Percentiles rank a stretch among this genome's conserved stretches.
These are phyloP conservation scores for Pipistrellus pipistrellus DNA, from an alignment of 2,797 vertebrate species.

Conservation along the genomic window DNA sequence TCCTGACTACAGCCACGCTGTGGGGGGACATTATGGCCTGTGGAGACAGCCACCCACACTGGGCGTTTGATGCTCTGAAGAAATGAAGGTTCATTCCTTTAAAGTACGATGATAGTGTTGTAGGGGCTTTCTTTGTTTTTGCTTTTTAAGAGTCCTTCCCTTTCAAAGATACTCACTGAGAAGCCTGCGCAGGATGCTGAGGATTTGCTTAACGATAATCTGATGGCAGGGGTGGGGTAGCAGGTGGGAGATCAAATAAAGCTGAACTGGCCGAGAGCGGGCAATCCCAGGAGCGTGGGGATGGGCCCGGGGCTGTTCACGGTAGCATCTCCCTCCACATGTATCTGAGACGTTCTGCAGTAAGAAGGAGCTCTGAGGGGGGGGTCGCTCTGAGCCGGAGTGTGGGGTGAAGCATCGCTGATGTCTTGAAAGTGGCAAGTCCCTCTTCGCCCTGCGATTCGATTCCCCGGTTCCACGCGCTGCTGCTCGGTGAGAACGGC, in stretches of 20 bases:
- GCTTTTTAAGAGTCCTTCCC: background rate
- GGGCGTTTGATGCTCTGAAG: background rate
- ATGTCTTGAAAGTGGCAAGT: background rate
- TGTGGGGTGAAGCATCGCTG: conserved; percentile 54
- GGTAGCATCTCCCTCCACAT: background rate
- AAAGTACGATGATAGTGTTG: background rate
- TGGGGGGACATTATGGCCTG: background rate
- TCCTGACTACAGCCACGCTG: background rate
- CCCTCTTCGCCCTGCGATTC: background rate
- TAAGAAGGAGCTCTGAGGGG: background rate
- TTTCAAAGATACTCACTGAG: background rate
- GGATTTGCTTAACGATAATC: background rate
- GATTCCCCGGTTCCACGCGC: background rate
- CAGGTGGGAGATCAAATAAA: background rate
- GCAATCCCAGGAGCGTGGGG: background rate
- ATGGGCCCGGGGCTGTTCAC: too few species aligned
- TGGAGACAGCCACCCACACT: background rate
- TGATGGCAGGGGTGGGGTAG: background rate
- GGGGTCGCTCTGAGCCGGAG: conserved; percentile 48
- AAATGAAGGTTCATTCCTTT: background rate
- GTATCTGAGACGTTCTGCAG: background rate
- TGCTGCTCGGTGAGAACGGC: background rate
- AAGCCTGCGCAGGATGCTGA: background rate
- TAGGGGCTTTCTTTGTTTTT: background rate
- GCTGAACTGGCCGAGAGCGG: background rate